Evolutionary conservation across 2,113 vertebrate species (phyloP), one percentile per base, ranked within the genome.

Genomic region (Paramormyrops kingsleyae): DNA sequence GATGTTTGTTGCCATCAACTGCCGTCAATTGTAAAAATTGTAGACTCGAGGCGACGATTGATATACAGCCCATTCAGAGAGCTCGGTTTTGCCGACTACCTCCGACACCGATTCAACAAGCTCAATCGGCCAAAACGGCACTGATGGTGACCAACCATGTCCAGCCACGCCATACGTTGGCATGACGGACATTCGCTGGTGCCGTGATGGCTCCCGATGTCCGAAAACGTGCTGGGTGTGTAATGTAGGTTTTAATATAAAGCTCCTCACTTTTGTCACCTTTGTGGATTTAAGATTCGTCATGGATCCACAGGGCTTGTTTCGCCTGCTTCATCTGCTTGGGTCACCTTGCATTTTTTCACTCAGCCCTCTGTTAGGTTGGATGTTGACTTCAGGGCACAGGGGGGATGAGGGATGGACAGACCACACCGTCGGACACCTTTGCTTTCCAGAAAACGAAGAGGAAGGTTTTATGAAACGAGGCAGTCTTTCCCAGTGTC

Each of bases 401-500:
- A 15, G 27, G 44, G 35, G 24, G 15, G 52, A 35, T 49, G 27
- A 10, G 13, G 50, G 24, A 53, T 50, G 5, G 31, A 24, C 83
- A 24, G 83, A n/a, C n/a, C 83, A 84, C 6, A 21, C 35, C 13
- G 15, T 83, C 42, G 21, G 83, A 44, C 83, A 21, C 35, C 44
- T 84, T 84, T 88, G 0, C 87, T 44, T 70, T 88, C 10, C 53
- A 88, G 53, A 46, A 31, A 92, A 92, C 92, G 90, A 92, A 84
- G 91, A 93, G 90, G 86, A 90, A 91, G 92, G 90, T 92, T 94
- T 90, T 52, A 94, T 93, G 93, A 95, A 95, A 96, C 94, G 92
- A 95, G 95, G 95, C 94, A 96, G 94, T 95, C 94, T 95, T 95
- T 93, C 93, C 91, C 92, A 84, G 94, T 95, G 94, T 95, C 93